phyloP scores from a whole-genome alignment of 2,113 vertebrate species.

The Columbina picui region DNA sequence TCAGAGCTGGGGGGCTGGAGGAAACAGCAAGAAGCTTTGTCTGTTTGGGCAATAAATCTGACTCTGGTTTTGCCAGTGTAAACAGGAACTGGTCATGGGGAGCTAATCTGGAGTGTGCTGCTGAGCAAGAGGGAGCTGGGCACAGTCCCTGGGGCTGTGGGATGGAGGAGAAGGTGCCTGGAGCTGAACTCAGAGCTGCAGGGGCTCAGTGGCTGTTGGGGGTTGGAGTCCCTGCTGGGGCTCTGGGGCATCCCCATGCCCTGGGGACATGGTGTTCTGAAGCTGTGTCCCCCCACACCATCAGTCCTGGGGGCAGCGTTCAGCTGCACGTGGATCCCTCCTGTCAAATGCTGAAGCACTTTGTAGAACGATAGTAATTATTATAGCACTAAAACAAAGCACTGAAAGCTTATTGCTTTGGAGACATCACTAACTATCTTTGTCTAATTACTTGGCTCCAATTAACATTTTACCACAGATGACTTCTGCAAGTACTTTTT shows the following conservation, averaged over 20 bases:
- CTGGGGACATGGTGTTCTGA: neutral
- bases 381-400: slow-evolving; percentile 54
- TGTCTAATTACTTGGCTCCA: slow-evolving; percentile 69
- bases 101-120: neutral
- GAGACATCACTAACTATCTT: slow-evolving; percentile 65
- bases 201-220: fast-evolving
- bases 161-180: neutral
- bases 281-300: fast-evolving
- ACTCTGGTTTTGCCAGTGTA: neutral
- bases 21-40: neutral
- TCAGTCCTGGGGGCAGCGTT: neutral
- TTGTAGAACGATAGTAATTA: slow-evolving; percentile 25
- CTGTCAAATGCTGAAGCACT: neutral
- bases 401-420: slow-evolving; percentile 47
- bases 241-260: fast-evolving
- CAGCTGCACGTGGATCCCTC: neutral
- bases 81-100: neutral
- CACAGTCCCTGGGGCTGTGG: fast-evolving
- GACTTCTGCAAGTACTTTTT: slow-evolving; percentile 30
- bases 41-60: neutral
- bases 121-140: neutral
- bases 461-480: slow-evolving; percentile 61
- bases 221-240: neutral
- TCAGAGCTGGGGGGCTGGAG: neutral
- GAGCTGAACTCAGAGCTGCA: neutral